These are phyloP conservation scores for Meteorus sp. DNA, from an alignment of 1,140 invertebrate species.

Conservation along the genomic window DNA sequence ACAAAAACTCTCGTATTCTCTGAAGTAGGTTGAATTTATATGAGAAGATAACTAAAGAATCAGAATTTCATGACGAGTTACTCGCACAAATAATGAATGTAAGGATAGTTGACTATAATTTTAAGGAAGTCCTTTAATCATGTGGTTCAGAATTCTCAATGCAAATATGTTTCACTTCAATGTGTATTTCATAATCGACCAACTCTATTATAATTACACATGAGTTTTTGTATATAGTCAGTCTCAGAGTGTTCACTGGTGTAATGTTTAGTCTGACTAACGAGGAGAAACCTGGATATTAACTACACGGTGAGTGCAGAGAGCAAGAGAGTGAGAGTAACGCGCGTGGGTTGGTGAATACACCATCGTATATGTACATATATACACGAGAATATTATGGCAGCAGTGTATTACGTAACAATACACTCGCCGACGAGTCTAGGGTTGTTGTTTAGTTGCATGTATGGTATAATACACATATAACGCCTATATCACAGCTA, in stretches of 20 bases:
- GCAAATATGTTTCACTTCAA: too few species aligned
- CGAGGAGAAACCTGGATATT: slow-evolving; percentile 48
- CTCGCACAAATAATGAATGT: too few species aligned
- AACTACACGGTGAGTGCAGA: slow-evolving; percentile 30
- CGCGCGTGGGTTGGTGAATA: slow-evolving; percentile 23
- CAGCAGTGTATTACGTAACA: slow-evolving; percentile 43
- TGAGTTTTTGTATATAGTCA: slow-evolving; percentile 17
- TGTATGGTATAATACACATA: slow-evolving; percentile 3
- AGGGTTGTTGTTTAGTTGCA: slow-evolving; percentile 24
- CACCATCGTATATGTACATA: slow-evolving; percentile 30
- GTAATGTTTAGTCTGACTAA: slow-evolving; percentile 41
- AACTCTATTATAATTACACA: slow-evolving; percentile 35
- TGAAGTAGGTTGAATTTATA: background rate
- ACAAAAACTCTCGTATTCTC: background rate
- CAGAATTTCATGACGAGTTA: too few species aligned
- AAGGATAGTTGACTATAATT: too few species aligned
- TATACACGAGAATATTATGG: slow-evolving; percentile 33
- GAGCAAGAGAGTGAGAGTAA: background rate
- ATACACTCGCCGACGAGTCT: slow-evolving; percentile 31
- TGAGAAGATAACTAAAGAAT: too few species aligned
- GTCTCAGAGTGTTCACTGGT: background rate
- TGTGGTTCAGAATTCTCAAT: too few species aligned
- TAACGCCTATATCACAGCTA: slow-evolving; percentile 27
- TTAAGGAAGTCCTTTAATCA: too few species aligned
- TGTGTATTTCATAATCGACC: too few species aligned